A percentile compares a stretch with the other conserved stretches of the same genome.
These are phyloP conservation scores for Pitangus sulphuratus DNA, from an alignment of 2,797 vertebrate genomes.

Conservation along the genomic window DNA sequence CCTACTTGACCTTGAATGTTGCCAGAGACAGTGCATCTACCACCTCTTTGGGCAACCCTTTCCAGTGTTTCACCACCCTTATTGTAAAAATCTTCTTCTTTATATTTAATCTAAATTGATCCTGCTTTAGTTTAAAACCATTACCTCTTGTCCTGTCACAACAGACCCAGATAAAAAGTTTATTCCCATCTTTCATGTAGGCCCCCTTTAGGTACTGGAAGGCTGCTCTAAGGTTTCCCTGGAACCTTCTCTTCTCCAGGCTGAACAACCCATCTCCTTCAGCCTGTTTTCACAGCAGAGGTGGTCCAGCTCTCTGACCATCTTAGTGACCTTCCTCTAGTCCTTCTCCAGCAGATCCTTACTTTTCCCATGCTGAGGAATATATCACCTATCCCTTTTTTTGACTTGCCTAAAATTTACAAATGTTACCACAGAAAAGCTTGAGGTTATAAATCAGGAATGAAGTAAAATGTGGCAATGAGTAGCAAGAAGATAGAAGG, in stretches of 20 bases:
- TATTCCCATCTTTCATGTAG: background rate
- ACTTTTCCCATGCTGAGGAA: background rate
- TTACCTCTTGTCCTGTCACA: background rate
- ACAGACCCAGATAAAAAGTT: background rate
- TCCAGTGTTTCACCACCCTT: background rate
- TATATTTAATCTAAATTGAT: background rate
- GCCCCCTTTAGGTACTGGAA: background rate
- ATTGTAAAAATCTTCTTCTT: background rate
- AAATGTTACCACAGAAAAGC: background rate
- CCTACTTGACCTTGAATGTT: background rate
- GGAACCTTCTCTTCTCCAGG: background rate
- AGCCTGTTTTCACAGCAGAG: background rate
- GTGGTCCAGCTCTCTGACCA: background rate
- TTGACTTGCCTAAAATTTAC: background rate
- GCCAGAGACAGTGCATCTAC: background rate
- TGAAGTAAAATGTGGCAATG: background rate
- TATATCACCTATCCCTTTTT: background rate
- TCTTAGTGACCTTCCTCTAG: background rate
- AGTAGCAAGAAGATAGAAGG: background rate
- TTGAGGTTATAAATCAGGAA: background rate
- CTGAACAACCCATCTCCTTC: background rate
- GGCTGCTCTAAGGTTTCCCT: background rate
- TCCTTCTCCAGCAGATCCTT: background rate
- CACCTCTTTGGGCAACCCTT: background rate
- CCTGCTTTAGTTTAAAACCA: background rate